phyloP scores from a whole-genome alignment of 2,113 vertebrate species.

The Irena cyanogastra region DNA sequence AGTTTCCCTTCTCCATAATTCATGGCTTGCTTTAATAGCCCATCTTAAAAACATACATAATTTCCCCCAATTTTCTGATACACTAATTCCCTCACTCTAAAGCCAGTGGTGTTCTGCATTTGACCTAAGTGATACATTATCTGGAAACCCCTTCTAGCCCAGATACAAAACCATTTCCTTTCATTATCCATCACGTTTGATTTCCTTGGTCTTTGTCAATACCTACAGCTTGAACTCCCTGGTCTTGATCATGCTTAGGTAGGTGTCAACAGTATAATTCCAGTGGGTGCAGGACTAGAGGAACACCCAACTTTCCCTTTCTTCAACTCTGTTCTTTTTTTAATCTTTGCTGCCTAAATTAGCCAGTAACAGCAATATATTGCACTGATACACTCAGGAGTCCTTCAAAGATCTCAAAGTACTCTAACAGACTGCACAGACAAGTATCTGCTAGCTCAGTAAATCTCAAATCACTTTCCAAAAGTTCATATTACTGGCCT shows the following conservation, averaged over 20 bases:
- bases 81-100: constrained; percentile 68
- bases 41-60: constrained; percentile 64
- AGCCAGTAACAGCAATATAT: neutral
- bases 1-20: constrained; percentile 60
- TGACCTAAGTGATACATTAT: constrained; percentile 58
- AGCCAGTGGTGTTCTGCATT: constrained; percentile 55
- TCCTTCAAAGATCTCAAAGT: constrained; percentile 8
- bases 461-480: constrained; percentile 31
- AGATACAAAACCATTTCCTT: constrained; percentile 23
- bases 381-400: neutral
- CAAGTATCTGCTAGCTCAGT: constrained; percentile 19
- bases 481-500: constrained; percentile 38
- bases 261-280: neutral
- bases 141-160: constrained; percentile 21
- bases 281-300: neutral
- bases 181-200: constrained; percentile 28
- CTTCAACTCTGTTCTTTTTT: neutral
- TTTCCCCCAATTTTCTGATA: constrained; percentile 66
- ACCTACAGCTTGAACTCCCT: neutral
- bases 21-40: constrained; percentile 57
- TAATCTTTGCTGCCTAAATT: neutral
- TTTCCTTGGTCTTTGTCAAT: constrained; percentile 43
- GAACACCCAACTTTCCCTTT: neutral
- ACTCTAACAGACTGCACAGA: neutral
- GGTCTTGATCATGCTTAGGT: neutral